phyloP scores from a whole-genome alignment of 2,113 vertebrate genomes.

The Archocentrus centrarchus region DNA sequence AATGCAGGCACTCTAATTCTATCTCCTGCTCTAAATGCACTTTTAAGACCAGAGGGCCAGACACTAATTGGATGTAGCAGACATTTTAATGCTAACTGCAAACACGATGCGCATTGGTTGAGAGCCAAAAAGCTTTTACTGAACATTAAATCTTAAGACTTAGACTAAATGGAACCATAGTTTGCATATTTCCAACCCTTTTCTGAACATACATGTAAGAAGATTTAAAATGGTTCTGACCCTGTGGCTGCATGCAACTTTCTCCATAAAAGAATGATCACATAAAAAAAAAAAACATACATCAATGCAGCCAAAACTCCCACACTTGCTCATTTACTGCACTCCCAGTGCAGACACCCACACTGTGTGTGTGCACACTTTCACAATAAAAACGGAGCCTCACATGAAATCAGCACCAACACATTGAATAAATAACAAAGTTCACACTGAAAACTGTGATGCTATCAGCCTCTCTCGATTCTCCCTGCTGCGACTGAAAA shows the following conservation, averaged over 20 bases:
- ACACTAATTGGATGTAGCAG: neutral
- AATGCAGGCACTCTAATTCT: neutral
- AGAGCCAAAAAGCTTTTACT: constrained; percentile 11
- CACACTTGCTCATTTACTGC: constrained; percentile 17
- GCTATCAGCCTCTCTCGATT: neutral
- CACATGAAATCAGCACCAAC: neutral
- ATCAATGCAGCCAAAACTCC: constrained; percentile 36
- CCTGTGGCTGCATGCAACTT: neutral
- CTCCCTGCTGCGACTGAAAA: neutral
- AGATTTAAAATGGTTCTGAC: neutral
- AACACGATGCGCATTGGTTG: neutral
- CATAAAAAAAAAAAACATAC: neutral
- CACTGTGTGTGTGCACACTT: neutral
- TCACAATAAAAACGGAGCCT: constrained; percentile 5
- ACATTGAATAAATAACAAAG: neutral
- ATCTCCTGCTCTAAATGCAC: constrained; percentile 5
- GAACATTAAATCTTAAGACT: neutral
- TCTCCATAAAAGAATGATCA: neutral
- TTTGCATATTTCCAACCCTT: neutral
- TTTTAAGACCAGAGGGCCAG: neutral
- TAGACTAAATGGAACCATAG: neutral
- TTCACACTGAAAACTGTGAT: constrained; percentile 7
- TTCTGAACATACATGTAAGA: neutral
- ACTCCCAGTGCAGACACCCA: constrained; percentile 35
- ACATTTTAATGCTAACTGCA: neutral